Percentiles rank a stretch among this genome's conserved stretches.
Evolutionary conservation across 2,797 vertebrate genomes (phyloP).

Genomic region (Rhinoraja longicauda): DNA sequence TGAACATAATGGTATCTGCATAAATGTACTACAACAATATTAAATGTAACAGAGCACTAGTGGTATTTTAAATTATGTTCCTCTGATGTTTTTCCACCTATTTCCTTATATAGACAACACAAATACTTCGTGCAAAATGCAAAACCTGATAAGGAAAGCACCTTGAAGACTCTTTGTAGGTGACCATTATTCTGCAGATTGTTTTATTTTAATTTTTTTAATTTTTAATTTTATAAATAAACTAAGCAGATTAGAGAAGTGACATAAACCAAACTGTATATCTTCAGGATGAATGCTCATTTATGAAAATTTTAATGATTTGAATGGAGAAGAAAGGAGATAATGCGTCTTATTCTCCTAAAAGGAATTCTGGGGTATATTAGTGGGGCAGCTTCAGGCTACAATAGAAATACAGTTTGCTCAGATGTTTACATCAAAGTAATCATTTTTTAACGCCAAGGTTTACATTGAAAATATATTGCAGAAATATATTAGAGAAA

Average conservation of each 20-base stretch:
- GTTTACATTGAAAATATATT: background rate
- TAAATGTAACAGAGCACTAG: slow-evolving; percentile 37
- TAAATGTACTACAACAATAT: slow-evolving; percentile 32
- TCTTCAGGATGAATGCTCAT: slow-evolving; percentile 17
- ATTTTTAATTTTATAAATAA: slow-evolving; percentile 36
- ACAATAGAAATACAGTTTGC: background rate
- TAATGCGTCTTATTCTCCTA: background rate
- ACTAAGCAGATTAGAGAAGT: slow-evolving; percentile 34
- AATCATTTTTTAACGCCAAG: background rate
- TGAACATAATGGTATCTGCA: slow-evolving; percentile 28
- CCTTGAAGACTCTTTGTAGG: slow-evolving; percentile 39
- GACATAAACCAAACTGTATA: background rate
- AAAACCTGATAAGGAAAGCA: slow-evolving; percentile 39
- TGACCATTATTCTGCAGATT: slow-evolving; percentile 39
- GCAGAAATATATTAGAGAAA: background rate
- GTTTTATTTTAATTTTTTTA: slow-evolving; percentile 36
- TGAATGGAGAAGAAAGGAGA: slow-evolving; percentile 17
- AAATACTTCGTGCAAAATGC: slow-evolving; percentile 39
- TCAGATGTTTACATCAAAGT: background rate
- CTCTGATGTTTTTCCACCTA: slow-evolving; percentile 39
- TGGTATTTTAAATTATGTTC: slow-evolving; percentile 39
- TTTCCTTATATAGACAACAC: slow-evolving; percentile 40
- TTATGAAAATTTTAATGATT: slow-evolving; percentile 13
- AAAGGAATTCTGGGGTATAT: background rate
- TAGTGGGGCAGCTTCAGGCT: background rate